phyloP scores from a whole-genome alignment of 1,140 invertebrate species.

The Drosophila triauraria region DNA sequence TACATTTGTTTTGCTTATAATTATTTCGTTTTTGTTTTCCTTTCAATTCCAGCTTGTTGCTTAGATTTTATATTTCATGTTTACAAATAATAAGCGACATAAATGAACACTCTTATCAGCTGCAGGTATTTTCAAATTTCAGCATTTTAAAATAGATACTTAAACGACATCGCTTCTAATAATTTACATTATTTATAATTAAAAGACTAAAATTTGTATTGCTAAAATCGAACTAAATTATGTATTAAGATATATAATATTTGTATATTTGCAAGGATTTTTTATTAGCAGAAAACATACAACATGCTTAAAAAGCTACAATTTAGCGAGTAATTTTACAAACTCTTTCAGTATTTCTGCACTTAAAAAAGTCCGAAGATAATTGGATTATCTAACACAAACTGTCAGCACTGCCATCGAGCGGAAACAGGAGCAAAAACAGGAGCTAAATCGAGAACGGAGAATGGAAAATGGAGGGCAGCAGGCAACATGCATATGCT shows the following conservation, averaged over 20 bases:
- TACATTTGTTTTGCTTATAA: neutral
- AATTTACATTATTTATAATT: too few species aligned
- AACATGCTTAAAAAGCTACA: too few species aligned
- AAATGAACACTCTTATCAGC: neutral
- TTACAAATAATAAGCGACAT: neutral
- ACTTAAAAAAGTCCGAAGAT: neutral
- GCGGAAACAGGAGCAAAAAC: conserved; percentile 22
- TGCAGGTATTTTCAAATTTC: neutral
- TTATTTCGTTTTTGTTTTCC: too few species aligned
- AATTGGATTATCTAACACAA: neutral
- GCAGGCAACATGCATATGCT: conserved; percentile 65
- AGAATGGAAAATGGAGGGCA: conserved; percentile 7
- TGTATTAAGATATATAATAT: neutral
- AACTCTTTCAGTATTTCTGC: neutral
- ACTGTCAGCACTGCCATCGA: neutral
- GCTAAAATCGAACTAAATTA: neutral
- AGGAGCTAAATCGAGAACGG: conserved; percentile 4
- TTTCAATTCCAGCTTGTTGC: neutral
- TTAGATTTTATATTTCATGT: neutral
- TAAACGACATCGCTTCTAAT: neutral
- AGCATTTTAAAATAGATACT: neutral
- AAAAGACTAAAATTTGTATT: neutral
- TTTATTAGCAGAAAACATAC: too few species aligned
- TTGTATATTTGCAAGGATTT: neutral
- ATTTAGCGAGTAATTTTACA: too few species aligned